A percentile compares a stretch with the other conserved stretches of the same genome.
These are phyloP conservation scores for Seriola rivoliana DNA, from an alignment of 2,113 vertebrate genomes.

Conservation along the genomic window DNA sequence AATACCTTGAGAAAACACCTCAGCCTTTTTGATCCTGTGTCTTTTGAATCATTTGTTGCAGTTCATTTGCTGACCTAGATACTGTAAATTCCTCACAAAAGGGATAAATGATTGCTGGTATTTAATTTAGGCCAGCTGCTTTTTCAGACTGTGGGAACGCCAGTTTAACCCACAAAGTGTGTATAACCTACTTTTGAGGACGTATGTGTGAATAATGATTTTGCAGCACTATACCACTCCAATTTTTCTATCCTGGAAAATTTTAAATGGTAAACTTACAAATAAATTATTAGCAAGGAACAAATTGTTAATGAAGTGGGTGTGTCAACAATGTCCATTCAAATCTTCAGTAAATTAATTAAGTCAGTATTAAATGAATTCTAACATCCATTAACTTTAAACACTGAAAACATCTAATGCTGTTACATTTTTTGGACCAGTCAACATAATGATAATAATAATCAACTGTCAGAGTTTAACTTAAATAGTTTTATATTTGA, in stretches of 20 bases:
- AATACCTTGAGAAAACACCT: constrained; percentile 26
- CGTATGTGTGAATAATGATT: constrained; percentile 3
- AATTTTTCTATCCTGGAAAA: neutral
- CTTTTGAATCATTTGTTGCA: constrained; percentile 11
- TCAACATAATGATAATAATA: neutral
- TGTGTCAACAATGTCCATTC: too few relatives aligned
- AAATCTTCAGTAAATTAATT: too few relatives aligned
- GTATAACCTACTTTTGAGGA: constrained; percentile 14
- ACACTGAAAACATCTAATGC: neutral
- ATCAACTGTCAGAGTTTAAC: too few relatives aligned
- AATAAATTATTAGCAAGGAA: neutral
- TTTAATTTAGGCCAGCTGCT: constrained; percentile 3
- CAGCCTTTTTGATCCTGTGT: constrained; percentile 22
- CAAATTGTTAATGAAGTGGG: neutral
- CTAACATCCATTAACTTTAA: neutral
- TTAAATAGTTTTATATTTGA: too few relatives aligned
- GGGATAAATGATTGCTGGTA: neutral
- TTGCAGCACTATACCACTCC: neutral
- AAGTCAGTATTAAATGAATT: too few relatives aligned
- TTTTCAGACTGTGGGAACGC: constrained; percentile 10
- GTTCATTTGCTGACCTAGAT: constrained; percentile 39
- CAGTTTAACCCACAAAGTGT: constrained; percentile 7
- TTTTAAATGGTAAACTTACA: too few relatives aligned
- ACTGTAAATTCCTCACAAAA: neutral
- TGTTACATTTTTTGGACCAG: neutral